phyloP scores from a whole-genome alignment of 2,797 vertebrate genomes.

The Peromyscus eremicus region DNA sequence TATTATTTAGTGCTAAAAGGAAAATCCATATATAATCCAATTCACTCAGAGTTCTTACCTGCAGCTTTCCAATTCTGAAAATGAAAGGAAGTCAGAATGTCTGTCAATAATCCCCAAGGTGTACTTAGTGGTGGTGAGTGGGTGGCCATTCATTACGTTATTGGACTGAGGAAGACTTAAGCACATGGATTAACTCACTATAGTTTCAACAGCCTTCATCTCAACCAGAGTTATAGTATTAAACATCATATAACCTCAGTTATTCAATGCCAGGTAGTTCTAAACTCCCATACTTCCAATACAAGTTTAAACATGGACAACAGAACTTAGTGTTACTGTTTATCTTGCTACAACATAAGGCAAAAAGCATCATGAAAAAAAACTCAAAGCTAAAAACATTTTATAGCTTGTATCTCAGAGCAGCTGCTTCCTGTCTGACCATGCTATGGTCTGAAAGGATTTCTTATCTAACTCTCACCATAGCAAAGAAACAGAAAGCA shows the following conservation, averaged over 20 bases:
- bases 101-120: neutral
- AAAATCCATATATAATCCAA: neutral
- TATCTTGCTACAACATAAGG: conserved; percentile 48
- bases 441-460: conserved; percentile 66
- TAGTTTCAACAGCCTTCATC: neutral
- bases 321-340: conserved; percentile 43
- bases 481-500: conserved; percentile 65
- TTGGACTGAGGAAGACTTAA: neutral
- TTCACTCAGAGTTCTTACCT: neutral
- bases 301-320: conserved; percentile 54
- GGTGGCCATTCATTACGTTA: neutral
- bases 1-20: neutral
- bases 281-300: conserved; percentile 53
- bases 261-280: conserved; percentile 12
- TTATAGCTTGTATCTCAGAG: conserved; percentile 55
- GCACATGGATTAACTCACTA: neutral
- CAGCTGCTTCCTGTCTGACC: conserved; percentile 9
- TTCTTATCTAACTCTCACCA: conserved; percentile 65
- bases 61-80: conserved; percentile 7
- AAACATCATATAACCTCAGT: conserved; percentile 58
- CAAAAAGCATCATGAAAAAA: conserved; percentile 13
- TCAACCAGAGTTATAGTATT: neutral
- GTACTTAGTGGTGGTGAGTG: neutral
- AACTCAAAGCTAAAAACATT: conserved; percentile 70
- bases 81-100: neutral